phyloP scores from a whole-genome alignment of 2,113 vertebrate species.

The Rynchops niger region DNA sequence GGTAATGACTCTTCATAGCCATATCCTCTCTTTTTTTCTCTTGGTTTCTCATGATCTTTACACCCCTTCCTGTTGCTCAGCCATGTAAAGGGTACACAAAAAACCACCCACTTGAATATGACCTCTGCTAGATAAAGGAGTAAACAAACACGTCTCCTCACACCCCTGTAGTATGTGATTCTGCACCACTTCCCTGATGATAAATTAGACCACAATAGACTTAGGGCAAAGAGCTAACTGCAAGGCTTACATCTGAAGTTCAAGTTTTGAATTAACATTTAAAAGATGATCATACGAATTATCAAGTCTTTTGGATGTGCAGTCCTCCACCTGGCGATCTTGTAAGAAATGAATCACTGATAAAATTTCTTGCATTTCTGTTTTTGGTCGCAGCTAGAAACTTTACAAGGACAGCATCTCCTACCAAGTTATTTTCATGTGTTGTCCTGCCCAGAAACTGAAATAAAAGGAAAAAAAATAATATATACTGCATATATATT shows the following conservation, averaged over 20 bases:
- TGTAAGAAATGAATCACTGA: background rate
- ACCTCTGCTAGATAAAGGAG: background rate
- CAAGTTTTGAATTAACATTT: background rate
- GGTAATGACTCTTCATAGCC: background rate
- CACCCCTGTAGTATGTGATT: background rate
- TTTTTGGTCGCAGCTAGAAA: background rate
- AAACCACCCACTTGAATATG: background rate
- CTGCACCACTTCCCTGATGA: background rate
- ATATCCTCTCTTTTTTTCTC: background rate
- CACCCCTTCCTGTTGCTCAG: constrained; percentile 22
- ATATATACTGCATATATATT: accelerated
- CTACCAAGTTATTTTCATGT: background rate
- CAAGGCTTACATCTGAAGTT: background rate
- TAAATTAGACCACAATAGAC: background rate
- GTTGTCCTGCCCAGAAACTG: background rate
- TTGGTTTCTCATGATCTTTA: background rate
- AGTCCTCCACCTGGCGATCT: background rate
- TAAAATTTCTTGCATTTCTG: background rate
- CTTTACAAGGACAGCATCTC: background rate
- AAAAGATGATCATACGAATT: background rate
- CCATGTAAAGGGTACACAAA: background rate
- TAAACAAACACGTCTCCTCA: background rate
- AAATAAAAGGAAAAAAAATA: background rate
- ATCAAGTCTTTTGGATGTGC: background rate
- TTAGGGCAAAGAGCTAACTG: background rate